Evolutionary conservation across 2,797 vertebrate genomes (phyloP).

Genomic region (Chaetophractus vellerosus): DNA sequence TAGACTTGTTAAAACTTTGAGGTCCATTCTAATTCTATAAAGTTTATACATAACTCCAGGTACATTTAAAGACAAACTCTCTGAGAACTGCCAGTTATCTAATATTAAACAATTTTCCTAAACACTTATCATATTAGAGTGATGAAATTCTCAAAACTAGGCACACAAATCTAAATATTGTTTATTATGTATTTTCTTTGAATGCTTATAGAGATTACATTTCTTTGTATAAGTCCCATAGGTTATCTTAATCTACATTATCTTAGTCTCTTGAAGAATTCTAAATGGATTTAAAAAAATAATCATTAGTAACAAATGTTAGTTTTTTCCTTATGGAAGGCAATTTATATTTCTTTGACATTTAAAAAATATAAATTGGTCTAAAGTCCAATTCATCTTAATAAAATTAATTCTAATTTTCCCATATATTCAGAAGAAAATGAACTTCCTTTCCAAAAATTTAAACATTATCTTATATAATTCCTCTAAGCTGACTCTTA

Average conservation of each 20-base stretch:
- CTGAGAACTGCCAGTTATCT: not conserved
- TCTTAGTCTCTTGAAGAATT: not conserved
- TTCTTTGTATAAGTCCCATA: not conserved
- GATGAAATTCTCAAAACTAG: constrained; percentile 11
- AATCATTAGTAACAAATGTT: not conserved
- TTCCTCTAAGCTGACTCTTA: constrained; percentile 31
- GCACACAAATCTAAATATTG: not conserved
- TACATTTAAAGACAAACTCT: not conserved
- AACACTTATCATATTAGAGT: not conserved
- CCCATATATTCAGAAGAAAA: not conserved
- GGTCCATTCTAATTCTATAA: not conserved
- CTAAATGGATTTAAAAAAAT: not conserved
- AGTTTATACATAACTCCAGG: not conserved
- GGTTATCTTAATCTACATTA: constrained; percentile 14
- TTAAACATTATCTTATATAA: not conserved
- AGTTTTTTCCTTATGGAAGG: not conserved
- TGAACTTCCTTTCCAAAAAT: not conserved
- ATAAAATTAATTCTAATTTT: constrained; percentile 38
- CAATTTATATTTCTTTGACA: not conserved
- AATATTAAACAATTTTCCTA: not conserved
- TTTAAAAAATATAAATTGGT: not conserved
- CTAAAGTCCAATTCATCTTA: constrained; percentile 3
- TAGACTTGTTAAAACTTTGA: not conserved
- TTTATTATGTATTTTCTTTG: constrained; percentile 36
- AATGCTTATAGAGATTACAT: not conserved